Evolutionary conservation across 1,140 invertebrate species (phyloP).

Genomic region (Frieseomelitta varia): DNA sequence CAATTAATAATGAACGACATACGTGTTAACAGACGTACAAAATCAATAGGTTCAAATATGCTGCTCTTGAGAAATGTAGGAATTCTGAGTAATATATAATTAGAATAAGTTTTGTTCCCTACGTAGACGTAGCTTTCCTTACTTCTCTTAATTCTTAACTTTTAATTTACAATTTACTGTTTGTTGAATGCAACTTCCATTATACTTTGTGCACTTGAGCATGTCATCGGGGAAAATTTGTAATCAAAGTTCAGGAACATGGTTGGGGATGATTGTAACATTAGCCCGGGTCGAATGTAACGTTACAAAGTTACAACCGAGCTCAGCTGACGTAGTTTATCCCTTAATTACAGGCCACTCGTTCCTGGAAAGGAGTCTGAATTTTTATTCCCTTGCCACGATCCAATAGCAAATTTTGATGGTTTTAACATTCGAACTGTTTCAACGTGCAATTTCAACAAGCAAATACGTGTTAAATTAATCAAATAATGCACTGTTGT

Average conservation of each 20-base stretch:
- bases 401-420: neutral
- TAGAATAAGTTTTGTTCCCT: neutral
- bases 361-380: neutral
- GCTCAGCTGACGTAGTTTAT: neutral
- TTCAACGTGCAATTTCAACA: neutral
- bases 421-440: neutral
- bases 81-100: too few relatives aligned
- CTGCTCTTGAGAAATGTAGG: too few relatives aligned
- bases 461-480: neutral
- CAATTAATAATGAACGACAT: too few relatives aligned
- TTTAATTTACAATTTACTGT: neutral
- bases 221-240: neutral
- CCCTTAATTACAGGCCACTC: neutral
- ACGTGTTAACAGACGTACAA: too few relatives aligned
- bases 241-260: neutral
- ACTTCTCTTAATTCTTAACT: neutral
- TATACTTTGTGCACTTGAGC: neutral
- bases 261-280: neutral
- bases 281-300: neutral
- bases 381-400: neutral
- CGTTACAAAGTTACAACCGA: neutral
- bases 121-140: neutral
- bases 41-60: too few relatives aligned
- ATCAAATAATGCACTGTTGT: neutral
- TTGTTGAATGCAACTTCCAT: neutral